Conservation (phyloP, 2,888 invertebrate genomes). For the Vannuccia rotundouncinata region DNA sequence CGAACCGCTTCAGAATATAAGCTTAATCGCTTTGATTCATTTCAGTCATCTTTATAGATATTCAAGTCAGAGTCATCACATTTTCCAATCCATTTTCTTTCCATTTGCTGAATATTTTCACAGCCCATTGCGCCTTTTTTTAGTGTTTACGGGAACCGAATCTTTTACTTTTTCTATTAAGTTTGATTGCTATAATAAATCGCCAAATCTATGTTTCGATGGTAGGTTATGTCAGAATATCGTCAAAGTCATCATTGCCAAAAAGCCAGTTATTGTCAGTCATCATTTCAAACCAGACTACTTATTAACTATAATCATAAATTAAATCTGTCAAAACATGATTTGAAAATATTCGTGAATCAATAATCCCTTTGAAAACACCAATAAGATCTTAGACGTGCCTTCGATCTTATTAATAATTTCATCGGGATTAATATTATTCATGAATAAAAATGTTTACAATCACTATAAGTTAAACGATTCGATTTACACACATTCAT, state of each 20-base stretch:
- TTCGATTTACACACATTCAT: too few relatives aligned
- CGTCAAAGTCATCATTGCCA: background rate
- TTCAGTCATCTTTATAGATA: background rate
- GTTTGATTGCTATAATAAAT: background rate
- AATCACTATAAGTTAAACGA: too few relatives aligned
- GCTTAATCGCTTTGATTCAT: background rate
- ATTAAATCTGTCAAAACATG: background rate
- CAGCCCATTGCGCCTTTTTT: background rate
- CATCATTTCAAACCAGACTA: background rate
- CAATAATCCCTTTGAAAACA: background rate
- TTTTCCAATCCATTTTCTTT: background rate
- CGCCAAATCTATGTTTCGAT: background rate
- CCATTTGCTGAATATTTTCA: background rate
- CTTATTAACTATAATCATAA: background rate
- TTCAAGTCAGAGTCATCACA: background rate
- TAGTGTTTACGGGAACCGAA: background rate
- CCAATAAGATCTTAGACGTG: background rate
- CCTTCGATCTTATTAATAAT: background rate
- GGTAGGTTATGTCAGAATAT: background rate
- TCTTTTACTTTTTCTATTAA: background rate
- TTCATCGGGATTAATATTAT: background rate
- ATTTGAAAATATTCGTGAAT: background rate
- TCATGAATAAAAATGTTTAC: too few relatives aligned
- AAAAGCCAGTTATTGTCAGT: background rate
- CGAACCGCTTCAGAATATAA: background rate